Evolutionary conservation across 2,888 invertebrate species (phyloP).

Genomic region (Diadromus collaris): DNA sequence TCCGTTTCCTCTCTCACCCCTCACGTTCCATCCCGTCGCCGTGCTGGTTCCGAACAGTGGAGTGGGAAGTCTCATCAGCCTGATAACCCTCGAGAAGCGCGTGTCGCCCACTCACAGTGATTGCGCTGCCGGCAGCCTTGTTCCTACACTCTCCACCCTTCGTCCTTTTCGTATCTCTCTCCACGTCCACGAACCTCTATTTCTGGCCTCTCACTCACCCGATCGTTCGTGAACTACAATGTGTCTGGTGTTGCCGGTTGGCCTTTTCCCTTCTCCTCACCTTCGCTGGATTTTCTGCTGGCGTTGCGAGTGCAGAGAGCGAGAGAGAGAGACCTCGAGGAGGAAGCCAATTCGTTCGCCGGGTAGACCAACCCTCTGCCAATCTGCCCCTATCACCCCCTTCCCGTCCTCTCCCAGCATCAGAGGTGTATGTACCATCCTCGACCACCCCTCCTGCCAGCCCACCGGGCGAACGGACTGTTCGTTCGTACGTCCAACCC

Average conservation of each 20-base stretch:
- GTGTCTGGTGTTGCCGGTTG: conserved; percentile 30
- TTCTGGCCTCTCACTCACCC: conserved; percentile 38
- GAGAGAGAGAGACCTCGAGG: conserved; percentile 29
- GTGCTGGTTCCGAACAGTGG: conserved; percentile 56
- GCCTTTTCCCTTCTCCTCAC: conserved; percentile 61
- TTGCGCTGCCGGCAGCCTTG: conserved; percentile 74
- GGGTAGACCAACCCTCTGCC: conserved; percentile 44
- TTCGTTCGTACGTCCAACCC: conserved; percentile 50
- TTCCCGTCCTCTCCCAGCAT: conserved; percentile 51
- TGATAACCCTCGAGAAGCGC: conserved; percentile 76
- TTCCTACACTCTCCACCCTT: conserved; percentile 29
- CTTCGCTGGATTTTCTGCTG: conserved; percentile 57
- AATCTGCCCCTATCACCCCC: conserved; percentile 59
- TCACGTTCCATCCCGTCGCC: conserved; percentile 55
- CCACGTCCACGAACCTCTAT: neutral
- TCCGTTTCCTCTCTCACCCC: conserved; percentile 38
- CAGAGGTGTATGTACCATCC: conserved; percentile 38
- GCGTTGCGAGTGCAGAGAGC: conserved; percentile 23
- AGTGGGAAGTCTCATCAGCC: conserved; percentile 74
- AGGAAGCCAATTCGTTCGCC: conserved; percentile 60
- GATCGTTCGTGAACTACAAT: conserved; percentile 53
- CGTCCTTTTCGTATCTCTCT: conserved; percentile 31
- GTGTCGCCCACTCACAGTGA: conserved; percentile 79
- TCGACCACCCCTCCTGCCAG: neutral
- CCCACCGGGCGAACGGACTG: conserved; percentile 47